Conservation (phyloP, 2,113 vertebrate species). For the Nematolebias whitei region DNA sequence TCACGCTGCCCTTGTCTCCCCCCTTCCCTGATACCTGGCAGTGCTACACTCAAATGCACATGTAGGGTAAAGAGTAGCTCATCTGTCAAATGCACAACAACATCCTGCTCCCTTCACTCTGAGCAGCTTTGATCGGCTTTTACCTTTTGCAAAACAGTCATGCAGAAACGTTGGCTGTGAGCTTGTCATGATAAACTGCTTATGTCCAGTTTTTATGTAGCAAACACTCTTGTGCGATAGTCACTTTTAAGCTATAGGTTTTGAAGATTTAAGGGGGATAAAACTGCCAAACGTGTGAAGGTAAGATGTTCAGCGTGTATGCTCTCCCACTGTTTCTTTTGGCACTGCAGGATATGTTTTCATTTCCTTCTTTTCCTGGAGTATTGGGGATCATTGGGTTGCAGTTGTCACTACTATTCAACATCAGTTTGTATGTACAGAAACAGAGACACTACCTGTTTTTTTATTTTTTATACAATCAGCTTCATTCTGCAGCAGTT, state of each 20-base stretch:
- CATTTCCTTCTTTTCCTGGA: slow-evolving; percentile 32
- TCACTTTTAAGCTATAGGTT: slow-evolving; percentile 18
- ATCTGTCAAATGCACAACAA: slow-evolving; percentile 59
- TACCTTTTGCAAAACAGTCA: slow-evolving; percentile 38
- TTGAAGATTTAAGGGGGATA: neutral
- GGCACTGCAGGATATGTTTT: slow-evolving; percentile 38
- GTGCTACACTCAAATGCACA: slow-evolving; percentile 56
- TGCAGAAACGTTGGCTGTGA: slow-evolving; percentile 25
- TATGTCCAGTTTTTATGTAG: slow-evolving; percentile 9
- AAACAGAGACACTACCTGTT: neutral
- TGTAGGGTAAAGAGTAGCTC: slow-evolving; percentile 60
- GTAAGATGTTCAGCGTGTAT: slow-evolving; percentile 27
- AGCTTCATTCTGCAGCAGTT: neutral
- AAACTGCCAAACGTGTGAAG: slow-evolving; percentile 3
- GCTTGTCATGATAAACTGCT: slow-evolving; percentile 28
- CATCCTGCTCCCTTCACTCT: slow-evolving; percentile 23
- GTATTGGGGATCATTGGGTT: slow-evolving; percentile 40
- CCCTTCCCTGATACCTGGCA: slow-evolving; percentile 47
- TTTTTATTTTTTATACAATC: neutral
- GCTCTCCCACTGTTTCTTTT: slow-evolving; percentile 39
- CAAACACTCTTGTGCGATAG: slow-evolving; percentile 8
- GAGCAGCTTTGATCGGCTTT: slow-evolving; percentile 56
- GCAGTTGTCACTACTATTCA: slow-evolving; percentile 32
- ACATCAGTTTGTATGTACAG: slow-evolving; percentile 14
- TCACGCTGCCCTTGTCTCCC: slow-evolving; percentile 17